Base-by-base conservation (phyloP, 2,113 vertebrate genomes). In the Pteropus alecto region DNA sequence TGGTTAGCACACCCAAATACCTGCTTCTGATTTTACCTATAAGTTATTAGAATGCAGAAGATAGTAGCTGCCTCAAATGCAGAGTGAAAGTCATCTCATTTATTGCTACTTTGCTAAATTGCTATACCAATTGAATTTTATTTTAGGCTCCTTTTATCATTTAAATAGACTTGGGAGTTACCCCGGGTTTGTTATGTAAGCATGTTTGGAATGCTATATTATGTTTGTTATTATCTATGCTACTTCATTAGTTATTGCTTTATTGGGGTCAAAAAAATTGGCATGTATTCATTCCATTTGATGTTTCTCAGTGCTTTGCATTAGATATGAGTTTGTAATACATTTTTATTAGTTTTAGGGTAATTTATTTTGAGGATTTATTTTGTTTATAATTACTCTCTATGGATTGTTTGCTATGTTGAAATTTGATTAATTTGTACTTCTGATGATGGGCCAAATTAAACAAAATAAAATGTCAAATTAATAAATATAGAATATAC, bases 391-490 rank as follows among this genome's bases (percentile, higher is more conserved):
- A 28, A 1, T 95, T 96, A 54, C 35, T 94, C 6, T 97, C 51
- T 73, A 85, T 92, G 48, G 95, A 91, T 95, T 91, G 0, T 41
- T 97, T 97, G n/a, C 33, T 78, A 43, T 95, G 93, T 51, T 96
- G 51, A 97, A 88, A 97, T 96, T 83, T 98, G 81, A 98, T 98
- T 97, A 96, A 98, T 96, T 96, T 76, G 43, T 84, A 73, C 1
- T 3, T 18, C 5, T 18, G 78, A 56, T 93, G 87, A 65, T 43
- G 68, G 96, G 41, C 10, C 19, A 95, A 94, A 79, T 65, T 87
- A 97, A 94, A 67, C 7, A 98, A 95, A 73, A 41, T 65, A 51
- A 81, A 10, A 94, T 95, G 61, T 2, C 60, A 21, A 68, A 65
- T 28, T 94, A 97, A 95, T 70, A 51, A 54, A 95, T 97, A 94